These are phyloP conservation scores for Piscicola geometra DNA, from an alignment of 2,888 invertebrate species.

Conservation along the genomic window DNA sequence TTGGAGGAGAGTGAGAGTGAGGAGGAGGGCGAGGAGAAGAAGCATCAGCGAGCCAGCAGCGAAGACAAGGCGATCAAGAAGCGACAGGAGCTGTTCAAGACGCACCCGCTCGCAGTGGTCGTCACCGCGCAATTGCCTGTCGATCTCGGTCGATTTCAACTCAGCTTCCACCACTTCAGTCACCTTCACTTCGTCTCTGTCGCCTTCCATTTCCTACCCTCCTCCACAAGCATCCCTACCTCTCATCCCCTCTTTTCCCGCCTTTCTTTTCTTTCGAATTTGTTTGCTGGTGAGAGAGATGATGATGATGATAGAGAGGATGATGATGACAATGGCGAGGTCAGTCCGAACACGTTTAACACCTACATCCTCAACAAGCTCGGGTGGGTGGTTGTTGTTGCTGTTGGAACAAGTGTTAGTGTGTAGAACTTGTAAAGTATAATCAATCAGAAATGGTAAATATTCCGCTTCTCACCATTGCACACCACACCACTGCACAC, in stretches of 20 bases:
- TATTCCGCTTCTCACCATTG: too few relatives aligned
- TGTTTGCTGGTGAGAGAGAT: background rate
- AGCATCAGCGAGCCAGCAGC: constrained; percentile 49
- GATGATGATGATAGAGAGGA: background rate
- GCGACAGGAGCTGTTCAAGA: constrained; percentile 61
- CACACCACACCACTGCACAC: too few relatives aligned
- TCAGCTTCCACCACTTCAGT: background rate
- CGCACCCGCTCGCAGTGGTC: constrained; percentile 70
- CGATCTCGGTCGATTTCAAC: background rate
- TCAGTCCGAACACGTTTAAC: constrained; percentile 3
- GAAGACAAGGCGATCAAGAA: constrained; percentile 47
- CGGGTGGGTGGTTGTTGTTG: constrained; percentile 17
- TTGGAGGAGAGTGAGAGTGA: constrained; percentile 56
- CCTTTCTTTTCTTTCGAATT: background rate
- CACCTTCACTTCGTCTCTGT: constrained; percentile 1
- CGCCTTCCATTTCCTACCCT: background rate
- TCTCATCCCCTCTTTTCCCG: background rate
- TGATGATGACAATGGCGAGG: background rate
- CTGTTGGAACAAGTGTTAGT: too few relatives aligned
- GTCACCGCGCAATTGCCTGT: background rate
- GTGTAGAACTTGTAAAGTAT: too few relatives aligned
- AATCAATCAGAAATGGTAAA: too few relatives aligned
- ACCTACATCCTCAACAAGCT: constrained; percentile 23
- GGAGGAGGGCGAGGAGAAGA: constrained; percentile 51
- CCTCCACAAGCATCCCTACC: background rate